Evolutionary conservation across 2,888 invertebrate species (phyloP).

Genomic region (Gymnocheta viridis): DNA sequence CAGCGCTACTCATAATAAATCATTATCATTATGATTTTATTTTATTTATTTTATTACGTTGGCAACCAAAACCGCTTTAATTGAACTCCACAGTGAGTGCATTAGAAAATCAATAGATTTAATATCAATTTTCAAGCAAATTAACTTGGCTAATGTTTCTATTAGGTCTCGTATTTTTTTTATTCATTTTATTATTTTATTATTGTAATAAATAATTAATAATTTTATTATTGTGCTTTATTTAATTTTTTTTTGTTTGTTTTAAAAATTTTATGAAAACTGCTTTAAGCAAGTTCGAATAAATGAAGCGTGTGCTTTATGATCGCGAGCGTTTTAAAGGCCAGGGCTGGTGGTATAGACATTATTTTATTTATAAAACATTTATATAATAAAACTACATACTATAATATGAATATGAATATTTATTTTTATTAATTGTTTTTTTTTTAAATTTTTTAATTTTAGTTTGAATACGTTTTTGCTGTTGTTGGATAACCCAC

Average conservation of each 20-base stretch:
- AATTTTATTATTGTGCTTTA: background rate
- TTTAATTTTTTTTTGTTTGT: background rate
- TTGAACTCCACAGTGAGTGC: background rate
- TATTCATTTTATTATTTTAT: background rate
- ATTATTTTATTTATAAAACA: background rate
- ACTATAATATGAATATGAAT: no score
- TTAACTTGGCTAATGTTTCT: constrained; percentile 9
- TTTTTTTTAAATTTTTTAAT: background rate
- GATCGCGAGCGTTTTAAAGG: background rate
- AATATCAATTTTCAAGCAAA: background rate
- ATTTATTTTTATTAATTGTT: no score
- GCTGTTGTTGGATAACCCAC: background rate
- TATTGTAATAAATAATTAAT: constrained; percentile 13
- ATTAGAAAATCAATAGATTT: constrained; percentile 33
- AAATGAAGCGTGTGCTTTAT: background rate
- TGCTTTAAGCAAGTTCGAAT: constrained; percentile 19
- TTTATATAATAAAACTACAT: background rate
- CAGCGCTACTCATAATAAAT: background rate
- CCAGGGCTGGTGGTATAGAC: constrained; percentile 31
- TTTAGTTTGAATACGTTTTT: constrained; percentile 12
- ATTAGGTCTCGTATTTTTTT: background rate
- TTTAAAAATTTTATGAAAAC: background rate
- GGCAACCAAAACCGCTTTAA: constrained; percentile 18
- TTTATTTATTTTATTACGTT: constrained; percentile 22
- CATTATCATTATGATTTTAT: no score